Base-by-base conservation (phyloP, 1,140 invertebrate genomes). In the Popillia japonica region DNA sequence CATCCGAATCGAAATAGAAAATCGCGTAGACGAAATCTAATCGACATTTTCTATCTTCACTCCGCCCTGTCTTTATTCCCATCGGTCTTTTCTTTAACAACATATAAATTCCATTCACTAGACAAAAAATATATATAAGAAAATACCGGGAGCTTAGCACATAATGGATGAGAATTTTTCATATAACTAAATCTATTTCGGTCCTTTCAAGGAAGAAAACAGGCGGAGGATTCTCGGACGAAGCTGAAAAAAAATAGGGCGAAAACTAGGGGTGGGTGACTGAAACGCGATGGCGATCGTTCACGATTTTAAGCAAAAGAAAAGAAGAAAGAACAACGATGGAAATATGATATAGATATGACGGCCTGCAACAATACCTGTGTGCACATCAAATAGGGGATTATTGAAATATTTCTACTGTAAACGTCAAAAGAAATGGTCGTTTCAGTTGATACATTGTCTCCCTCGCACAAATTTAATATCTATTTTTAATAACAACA, bases 91-190 rank as follows among this genome's bases (percentile, higher is more conserved):
- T 34, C 61, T 34, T 68, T 68, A 68, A 23, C 61, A 27, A 68
- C 61, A 27, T 68, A 68, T 68, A 68, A 68, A 68, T 68, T 68
- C 61, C 61, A 22, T 68, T 22, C 27, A 8, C 61, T 68, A 68
- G 61, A 68, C 61, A 68, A 68, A 68, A 68, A 68, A 68, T 68
- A 68, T 68, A 68, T 68, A 68, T 68, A 68, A 27, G 22, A 68
- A 14, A 68, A 68, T 68, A 68, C 61, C 61, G 61, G 22, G 27
- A 14, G 61, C 61, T 68, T 68, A 68, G 22, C 11, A 22, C 61
- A 68, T 68, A 68, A 68, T 68, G 61, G 61, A 68, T 68, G 61
- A 68, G 61, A 68, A 68, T 68, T 68, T 68, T 68, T 68, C 61
- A 68, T 68, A 68, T 68, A 68, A 68, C 61, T 68, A 68, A 68